Percentiles rank a stretch among this genome's conserved stretches.
These are phyloP conservation scores for Euura saliciscinereae DNA, from an alignment of 1,140 invertebrate genomes.

Conservation along the genomic window DNA sequence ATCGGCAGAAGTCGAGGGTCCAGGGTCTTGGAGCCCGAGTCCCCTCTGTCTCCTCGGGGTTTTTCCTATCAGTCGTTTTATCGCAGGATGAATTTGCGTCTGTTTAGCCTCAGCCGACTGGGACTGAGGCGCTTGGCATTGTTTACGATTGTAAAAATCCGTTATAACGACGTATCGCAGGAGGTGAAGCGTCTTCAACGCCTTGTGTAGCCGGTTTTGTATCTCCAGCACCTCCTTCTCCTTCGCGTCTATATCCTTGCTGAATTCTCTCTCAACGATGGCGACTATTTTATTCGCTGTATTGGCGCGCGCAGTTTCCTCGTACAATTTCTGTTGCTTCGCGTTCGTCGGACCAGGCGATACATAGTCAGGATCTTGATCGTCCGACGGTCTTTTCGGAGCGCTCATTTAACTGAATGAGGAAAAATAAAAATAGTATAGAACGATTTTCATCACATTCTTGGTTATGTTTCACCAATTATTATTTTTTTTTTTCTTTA, in stretches of 20 bases:
- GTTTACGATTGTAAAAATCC: slow-evolving; percentile 72
- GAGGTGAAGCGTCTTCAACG: slow-evolving; percentile 71
- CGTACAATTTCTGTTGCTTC: slow-evolving; percentile 47
- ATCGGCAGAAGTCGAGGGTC: slow-evolving; percentile 30
- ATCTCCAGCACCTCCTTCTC: slow-evolving; percentile 63
- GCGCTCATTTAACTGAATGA: slow-evolving; percentile 36
- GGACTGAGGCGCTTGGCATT: slow-evolving; percentile 57
- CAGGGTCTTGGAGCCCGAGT: slow-evolving; percentile 24
- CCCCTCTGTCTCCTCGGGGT: slow-evolving; percentile 41
- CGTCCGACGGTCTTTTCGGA: slow-evolving; percentile 27
- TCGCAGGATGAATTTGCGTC: slow-evolving; percentile 73
- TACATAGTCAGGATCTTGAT: slow-evolving; percentile 60
- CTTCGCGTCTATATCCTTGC: slow-evolving; percentile 61
- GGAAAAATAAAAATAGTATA: not conserved
- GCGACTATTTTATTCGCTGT: slow-evolving; percentile 46
- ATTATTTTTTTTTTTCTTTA: no score
- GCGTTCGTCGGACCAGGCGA: slow-evolving; percentile 39
- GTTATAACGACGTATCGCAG: slow-evolving; percentile 72
- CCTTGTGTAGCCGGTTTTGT: slow-evolving; percentile 65
- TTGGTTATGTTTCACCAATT: no score
- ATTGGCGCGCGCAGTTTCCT: slow-evolving; percentile 51
- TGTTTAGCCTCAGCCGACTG: slow-evolving; percentile 60
- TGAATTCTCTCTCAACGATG: slow-evolving; percentile 62
- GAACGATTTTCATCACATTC: no score
- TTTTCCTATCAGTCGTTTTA: slow-evolving; percentile 71